phyloP scores from a whole-genome alignment of 2,888 invertebrate genomes.

The Pseudolycoriella hygida region DNA sequence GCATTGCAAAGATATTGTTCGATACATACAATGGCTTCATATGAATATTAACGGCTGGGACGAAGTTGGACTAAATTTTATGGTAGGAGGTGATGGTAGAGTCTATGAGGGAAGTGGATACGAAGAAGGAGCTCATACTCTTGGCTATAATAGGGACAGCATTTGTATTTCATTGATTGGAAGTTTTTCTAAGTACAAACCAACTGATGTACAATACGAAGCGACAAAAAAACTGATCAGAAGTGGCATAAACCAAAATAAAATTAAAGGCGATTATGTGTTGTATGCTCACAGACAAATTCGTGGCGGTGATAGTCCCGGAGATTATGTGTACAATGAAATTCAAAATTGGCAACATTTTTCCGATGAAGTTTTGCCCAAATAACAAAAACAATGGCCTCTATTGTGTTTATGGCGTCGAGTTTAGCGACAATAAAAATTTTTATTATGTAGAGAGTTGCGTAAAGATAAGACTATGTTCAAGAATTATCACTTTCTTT shows the following conservation, averaged over 20 bases:
- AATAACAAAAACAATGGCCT: no score
- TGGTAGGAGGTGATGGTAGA: constrained; percentile 51
- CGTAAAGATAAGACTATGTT: no score
- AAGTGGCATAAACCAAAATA: constrained; percentile 36
- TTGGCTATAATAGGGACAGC: constrained; percentile 37
- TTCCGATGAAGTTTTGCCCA: no score
- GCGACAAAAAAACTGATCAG: constrained; percentile 39
- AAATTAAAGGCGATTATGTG: constrained; percentile 39
- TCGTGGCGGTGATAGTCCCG: constrained; percentile 43
- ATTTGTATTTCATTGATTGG: constrained; percentile 50
- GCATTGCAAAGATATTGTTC: constrained; percentile 33
- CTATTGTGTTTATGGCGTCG: no score
- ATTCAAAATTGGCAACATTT: constrained; percentile 52
- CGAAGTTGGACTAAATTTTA: constrained; percentile 53
- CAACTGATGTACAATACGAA: constrained; percentile 32
- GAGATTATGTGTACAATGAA: constrained; percentile 39
- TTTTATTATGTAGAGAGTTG: no score
- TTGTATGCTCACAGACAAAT: constrained; percentile 45
- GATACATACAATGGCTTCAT: constrained; percentile 41
- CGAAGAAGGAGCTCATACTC: constrained; percentile 44
- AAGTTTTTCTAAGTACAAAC: constrained; percentile 35
- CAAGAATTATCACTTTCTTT: no score
- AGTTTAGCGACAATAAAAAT: no score
- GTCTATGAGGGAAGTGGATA: constrained; percentile 48
- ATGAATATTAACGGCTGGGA: constrained; percentile 38